Conservation (phyloP, 2,113 vertebrate species). For the Acanthisitta chloris region DNA sequence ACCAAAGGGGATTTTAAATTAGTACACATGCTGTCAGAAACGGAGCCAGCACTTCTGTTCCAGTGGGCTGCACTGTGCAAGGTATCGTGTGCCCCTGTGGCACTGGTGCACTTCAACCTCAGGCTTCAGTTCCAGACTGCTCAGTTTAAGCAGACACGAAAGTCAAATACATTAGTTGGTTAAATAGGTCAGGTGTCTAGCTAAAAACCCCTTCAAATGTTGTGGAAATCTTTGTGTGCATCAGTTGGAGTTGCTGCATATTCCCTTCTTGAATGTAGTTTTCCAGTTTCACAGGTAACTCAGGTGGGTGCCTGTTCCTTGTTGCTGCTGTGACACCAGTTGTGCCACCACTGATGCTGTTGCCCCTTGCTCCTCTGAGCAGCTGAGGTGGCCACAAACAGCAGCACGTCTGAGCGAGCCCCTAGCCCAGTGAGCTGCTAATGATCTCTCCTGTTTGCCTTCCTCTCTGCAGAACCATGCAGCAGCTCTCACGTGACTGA, state of each 20-base stretch:
- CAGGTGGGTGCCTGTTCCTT: neutral
- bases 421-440: accelerated
- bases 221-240: neutral
- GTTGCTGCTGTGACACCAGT: neutral
- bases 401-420: neutral
- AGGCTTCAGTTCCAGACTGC: neutral
- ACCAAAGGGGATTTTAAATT: neutral
- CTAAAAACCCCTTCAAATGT: neutral
- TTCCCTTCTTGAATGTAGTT: neutral
- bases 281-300: neutral
- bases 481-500: neutral
- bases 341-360: neutral
- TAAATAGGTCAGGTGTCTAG: neutral
- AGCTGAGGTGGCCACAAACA: neutral
- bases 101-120: neutral
- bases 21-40: neutral
- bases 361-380: neutral
- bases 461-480: neutral
- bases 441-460: neutral
- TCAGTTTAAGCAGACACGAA: neutral
- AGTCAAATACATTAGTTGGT: neutral
- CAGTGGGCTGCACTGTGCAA: neutral
- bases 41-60: neutral
- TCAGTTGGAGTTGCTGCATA: neutral
- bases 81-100: neutral